Evolutionary conservation across 2,113 vertebrate genomes (phyloP).

Genomic region (Plotosus lineatus): DNA sequence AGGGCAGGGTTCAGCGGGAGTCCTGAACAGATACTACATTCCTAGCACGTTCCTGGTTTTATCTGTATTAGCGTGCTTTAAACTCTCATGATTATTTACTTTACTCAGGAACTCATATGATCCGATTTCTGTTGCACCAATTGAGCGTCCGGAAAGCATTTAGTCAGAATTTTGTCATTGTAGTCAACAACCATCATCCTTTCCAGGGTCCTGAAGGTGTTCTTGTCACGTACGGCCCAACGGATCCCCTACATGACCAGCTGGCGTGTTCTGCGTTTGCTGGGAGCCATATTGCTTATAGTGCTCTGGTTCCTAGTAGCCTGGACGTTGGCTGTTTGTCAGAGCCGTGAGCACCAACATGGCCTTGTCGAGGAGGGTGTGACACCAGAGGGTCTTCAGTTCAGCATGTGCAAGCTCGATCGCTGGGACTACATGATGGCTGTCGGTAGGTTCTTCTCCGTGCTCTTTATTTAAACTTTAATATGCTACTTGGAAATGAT

Average conservation of each 20-base stretch:
- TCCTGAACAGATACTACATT: no score
- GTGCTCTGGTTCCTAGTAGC: conserved; percentile 94
- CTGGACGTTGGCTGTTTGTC: conserved; percentile 92
- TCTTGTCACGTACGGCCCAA: conserved; percentile 94
- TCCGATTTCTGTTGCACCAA: not conserved
- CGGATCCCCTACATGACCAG: conserved; percentile 96
- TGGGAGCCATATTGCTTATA: conserved; percentile 86
- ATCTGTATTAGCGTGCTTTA: not conserved
- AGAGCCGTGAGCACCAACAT: conserved; percentile 81
- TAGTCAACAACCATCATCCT: not conserved
- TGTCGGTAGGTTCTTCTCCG: conserved; percentile 77
- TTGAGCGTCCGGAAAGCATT: not conserved
- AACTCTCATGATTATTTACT: not conserved
- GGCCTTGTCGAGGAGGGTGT: conserved; percentile 83
- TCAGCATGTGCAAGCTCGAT: conserved; percentile 93
- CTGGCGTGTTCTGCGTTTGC: conserved; percentile 89
- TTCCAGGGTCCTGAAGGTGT: conserved; percentile 92
- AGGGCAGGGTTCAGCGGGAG: no score
- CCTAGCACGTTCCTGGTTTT: no score
- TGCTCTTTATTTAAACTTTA: not conserved
- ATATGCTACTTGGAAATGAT: not conserved
- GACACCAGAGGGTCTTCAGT: conserved; percentile 89
- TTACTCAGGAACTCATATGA: not conserved
- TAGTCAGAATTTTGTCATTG: not conserved
- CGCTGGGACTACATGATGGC: conserved; percentile 99